These are phyloP conservation scores for Marronus borbonicus DNA, from an alignment of 2,888 invertebrate species.

Conservation along the genomic window DNA sequence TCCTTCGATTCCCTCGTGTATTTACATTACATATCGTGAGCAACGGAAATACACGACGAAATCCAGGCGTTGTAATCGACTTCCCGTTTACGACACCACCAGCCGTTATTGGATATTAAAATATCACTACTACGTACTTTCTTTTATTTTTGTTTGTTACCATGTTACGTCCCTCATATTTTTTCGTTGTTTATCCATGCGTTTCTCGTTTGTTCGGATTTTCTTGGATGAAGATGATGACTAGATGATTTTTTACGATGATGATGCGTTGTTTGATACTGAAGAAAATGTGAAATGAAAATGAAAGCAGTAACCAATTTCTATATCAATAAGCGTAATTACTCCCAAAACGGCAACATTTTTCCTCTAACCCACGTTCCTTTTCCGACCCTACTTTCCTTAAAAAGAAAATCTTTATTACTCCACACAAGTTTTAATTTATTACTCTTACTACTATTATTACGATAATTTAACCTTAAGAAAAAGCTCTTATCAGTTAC, in stretches of 20 bases:
- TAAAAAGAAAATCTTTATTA: slow-evolving; percentile 1
- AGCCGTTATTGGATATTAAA: too few species aligned
- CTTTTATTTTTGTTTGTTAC: background rate
- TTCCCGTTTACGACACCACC: too few species aligned
- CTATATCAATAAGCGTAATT: too few species aligned
- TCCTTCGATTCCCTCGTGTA: too few species aligned
- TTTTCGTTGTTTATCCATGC: background rate
- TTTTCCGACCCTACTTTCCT: background rate
- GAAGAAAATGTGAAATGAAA: background rate
- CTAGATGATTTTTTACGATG: slow-evolving; percentile 9
- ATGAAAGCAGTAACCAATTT: background rate
- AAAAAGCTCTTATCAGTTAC: slow-evolving; percentile 60
- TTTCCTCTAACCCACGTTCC: background rate
- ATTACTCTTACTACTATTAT: slow-evolving; percentile 28
- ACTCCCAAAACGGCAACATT: background rate
- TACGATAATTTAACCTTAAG: slow-evolving; percentile 56
- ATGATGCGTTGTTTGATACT: slow-evolving; percentile 11
- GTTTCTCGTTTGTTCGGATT: slow-evolving; percentile 14
- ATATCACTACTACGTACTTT: background rate
- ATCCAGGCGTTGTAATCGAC: too few species aligned
- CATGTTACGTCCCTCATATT: background rate
- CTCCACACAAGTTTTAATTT: slow-evolving; percentile 24
- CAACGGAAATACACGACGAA: too few species aligned
- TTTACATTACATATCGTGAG: too few species aligned
- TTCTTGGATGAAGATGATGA: slow-evolving; percentile 11